A percentile compares a stretch with the other conserved stretches of the same genome.
Conservation (phyloP, 2,113 vertebrate species). For the Falcunculus frontatus region DNA sequence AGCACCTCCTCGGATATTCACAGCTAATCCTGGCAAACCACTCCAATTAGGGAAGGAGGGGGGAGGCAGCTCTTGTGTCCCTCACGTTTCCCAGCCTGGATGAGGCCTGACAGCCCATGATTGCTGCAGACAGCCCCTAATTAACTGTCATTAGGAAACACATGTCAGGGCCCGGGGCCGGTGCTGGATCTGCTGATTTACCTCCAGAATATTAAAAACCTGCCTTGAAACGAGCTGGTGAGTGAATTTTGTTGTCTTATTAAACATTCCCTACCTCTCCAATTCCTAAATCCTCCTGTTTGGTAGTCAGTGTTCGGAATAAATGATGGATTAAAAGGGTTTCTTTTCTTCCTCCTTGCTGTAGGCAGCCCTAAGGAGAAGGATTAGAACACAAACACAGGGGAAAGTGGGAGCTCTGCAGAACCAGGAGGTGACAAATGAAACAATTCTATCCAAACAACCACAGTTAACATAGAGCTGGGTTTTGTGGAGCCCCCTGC, state of each 20-base stretch:
- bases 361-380: slow-evolving; percentile 14
- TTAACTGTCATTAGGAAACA: slow-evolving; percentile 95
- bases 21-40: slow-evolving; percentile 63
- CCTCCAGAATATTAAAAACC: slow-evolving; percentile 71
- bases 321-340: slow-evolving; percentile 39
- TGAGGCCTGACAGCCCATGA: slow-evolving; percentile 83
- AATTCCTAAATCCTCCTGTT: background rate
- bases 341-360: background rate
- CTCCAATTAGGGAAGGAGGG: slow-evolving; percentile 39
- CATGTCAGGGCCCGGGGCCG: slow-evolving; percentile 83
- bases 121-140: slow-evolving; percentile 90
- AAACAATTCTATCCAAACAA: slow-evolving; percentile 64
- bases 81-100: slow-evolving; percentile 70
- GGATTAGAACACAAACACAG: slow-evolving; percentile 15
- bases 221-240: slow-evolving; percentile 55
- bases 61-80: slow-evolving; percentile 66
- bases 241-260: slow-evolving; percentile 69
- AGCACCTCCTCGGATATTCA: slow-evolving; percentile 37
- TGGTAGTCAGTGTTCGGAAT: background rate
- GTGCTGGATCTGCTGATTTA: slow-evolving; percentile 68
- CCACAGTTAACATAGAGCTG: slow-evolving; percentile 40
- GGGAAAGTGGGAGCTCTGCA: slow-evolving; percentile 57
- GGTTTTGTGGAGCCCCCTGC: background rate
- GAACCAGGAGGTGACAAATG: slow-evolving; percentile 62
- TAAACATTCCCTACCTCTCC: slow-evolving; percentile 40